A percentile compares a stretch with the other conserved stretches of the same genome.
phyloP scores from a whole-genome alignment of 2,797 vertebrate species.

The Phrynocephalus guinanensis region DNA sequence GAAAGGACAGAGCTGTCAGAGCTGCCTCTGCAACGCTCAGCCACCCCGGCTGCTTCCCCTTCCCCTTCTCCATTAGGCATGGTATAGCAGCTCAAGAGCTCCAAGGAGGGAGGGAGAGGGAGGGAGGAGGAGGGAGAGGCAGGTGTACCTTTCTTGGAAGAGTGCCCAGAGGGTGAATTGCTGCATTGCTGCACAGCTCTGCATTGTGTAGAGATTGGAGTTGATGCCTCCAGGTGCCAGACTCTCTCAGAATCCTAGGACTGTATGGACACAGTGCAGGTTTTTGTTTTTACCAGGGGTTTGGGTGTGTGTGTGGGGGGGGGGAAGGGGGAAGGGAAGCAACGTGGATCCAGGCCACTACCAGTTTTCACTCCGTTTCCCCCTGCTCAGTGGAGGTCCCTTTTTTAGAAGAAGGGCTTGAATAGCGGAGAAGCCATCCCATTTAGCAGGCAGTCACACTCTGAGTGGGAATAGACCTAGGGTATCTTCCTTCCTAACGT shows the following conservation, averaged over 20 bases:
- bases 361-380: too few relatives aligned
- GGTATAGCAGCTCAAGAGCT: neutral
- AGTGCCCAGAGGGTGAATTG: neutral
- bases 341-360: neutral
- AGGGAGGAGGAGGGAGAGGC: too few relatives aligned
- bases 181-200: slow-evolving; percentile 6
- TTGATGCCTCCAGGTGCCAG: neutral
- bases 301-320: too few relatives aligned
- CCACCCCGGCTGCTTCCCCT: neutral
- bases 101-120: too few relatives aligned
- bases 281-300: neutral
- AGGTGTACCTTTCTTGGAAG: neutral
- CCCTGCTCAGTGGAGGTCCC: neutral
- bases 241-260: neutral
- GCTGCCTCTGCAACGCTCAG: neutral
- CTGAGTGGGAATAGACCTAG: neutral
- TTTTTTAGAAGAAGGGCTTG: neutral
- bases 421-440: neutral
- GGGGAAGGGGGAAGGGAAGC: neutral
- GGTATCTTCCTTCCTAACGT: neutral
- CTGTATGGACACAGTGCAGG: neutral
- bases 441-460: too few relatives aligned
- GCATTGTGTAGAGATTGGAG: neutral
- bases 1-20: slow-evolving; percentile 1
- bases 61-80: neutral